phyloP scores from a whole-genome alignment of 2,797 vertebrate species.

The Orestias chungarensis region DNA sequence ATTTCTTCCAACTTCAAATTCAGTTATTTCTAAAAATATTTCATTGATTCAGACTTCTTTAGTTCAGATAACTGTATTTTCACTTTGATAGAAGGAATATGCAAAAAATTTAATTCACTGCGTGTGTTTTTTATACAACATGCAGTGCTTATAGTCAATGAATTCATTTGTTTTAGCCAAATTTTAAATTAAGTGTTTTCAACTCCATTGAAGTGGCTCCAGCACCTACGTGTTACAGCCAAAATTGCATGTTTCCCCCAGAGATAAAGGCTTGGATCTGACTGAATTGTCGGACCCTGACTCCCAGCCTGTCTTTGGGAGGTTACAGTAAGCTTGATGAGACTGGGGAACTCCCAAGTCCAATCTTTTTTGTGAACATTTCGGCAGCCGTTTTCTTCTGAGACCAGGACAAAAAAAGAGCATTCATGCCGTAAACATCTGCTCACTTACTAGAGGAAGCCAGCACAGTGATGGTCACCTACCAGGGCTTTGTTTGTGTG shows the following conservation, averaged over 20 bases:
- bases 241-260: conserved; percentile 39
- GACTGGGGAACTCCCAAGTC: conserved; percentile 65
- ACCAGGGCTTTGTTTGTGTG: conserved; percentile 21
- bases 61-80: conserved; percentile 31
- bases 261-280: conserved; percentile 25
- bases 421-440: conserved; percentile 72
- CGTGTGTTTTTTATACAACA: conserved; percentile 6
- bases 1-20: too few relatives aligned
- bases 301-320: conserved; percentile 48
- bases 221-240: conserved; percentile 27
- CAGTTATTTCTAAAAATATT: conserved; percentile 15
- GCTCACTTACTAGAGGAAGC: conserved; percentile 54
- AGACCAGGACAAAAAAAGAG: conserved; percentile 55
- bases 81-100: conserved; percentile 25
- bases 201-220: conserved; percentile 17
- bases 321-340: conserved; percentile 61
- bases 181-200: not conserved
- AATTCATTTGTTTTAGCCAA: not conserved
- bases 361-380: conserved; percentile 64
- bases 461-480: conserved; percentile 51
- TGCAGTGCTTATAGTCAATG: conserved; percentile 19
- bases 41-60: conserved; percentile 30
- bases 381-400: conserved; percentile 56
- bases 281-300: conserved; percentile 37
- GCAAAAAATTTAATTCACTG: conserved; percentile 2